These are phyloP conservation scores for Beris chalybata DNA, from an alignment of 2,888 invertebrate species.

Conservation along the genomic window DNA sequence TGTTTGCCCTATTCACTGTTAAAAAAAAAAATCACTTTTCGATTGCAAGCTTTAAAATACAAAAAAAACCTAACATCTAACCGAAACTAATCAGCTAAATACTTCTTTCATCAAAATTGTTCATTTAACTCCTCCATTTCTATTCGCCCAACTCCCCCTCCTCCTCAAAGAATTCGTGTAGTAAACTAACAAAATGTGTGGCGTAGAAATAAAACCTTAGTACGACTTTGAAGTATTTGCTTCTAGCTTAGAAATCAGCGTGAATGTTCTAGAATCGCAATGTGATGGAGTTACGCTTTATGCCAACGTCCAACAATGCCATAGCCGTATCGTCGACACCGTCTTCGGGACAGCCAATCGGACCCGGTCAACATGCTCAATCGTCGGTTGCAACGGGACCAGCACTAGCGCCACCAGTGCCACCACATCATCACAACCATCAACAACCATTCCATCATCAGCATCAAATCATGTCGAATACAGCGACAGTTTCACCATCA, in stretches of 20 bases:
- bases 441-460: conserved; percentile 39
- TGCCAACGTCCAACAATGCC: conserved; percentile 46
- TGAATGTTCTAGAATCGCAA: conserved; percentile 56
- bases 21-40: no score
- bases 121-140: not conserved
- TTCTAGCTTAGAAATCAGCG: conserved; percentile 51
- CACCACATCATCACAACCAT: conserved; percentile 45
- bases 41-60: no score
- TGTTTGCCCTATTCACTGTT: no score
- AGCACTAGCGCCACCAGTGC: conserved; percentile 14
- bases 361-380: conserved; percentile 46
- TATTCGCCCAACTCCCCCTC: not conserved
- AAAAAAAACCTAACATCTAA: no score
- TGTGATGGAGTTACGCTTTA: conserved; percentile 55
- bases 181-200: conserved; percentile 34
- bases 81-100: not conserved
- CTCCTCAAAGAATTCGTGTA: not conserved
- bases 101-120: not conserved
- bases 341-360: conserved; percentile 40
- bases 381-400: not conserved
- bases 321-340: conserved; percentile 46
- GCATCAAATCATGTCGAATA: conserved; percentile 39
- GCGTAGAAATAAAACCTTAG: conserved; percentile 41
- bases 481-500: conserved; percentile 48
- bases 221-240: conserved; percentile 45